Base-by-base conservation (phyloP, 1,140 invertebrate genomes). In the Ips typographus region DNA sequence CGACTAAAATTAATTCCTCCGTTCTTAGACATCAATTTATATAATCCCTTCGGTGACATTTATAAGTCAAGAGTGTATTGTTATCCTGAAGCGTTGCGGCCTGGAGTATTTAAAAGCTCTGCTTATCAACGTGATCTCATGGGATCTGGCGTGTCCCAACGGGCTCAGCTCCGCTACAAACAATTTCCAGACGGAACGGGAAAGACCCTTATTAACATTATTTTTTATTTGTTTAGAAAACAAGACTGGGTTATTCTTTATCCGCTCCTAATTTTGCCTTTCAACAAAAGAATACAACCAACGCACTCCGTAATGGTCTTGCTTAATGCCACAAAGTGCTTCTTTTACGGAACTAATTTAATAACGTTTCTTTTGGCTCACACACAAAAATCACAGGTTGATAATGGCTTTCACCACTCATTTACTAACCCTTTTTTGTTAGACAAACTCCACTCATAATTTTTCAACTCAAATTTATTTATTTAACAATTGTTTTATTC, bases 11-110 rank as follows among this genome's bases (percentile, higher is more conserved):
- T 78, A 78, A 78, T 78, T 77, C 76, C 76, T 74, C 73, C 72
- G 71, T 78, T 77, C 75, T 74, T 73, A 78, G 74, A 76, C 76
- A 77, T 76, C 76, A 78, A 78, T 78, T 78, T 74, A 75, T 76
- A 74, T 73, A 77, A 77, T 75, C 76, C 77, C 75, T 75, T 76
- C 71, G 72, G 75, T 77, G 77, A 77, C 77, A 76, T 78, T 78
- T 78, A 77, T 77, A 78, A 78, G 77, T 76, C 77, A 78, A 74
- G 68, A 75, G 75, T 78, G 76, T 78, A 78, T 78, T 78, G 77
- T 78, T 78, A 77, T 77, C 73, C 76, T 73, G 71, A 75, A 77
- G 72, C 75, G 73, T 70, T 73, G 72, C 22, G 76, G 72, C 68
- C 68, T 71, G 67, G 75, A 76, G 76, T 77, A 77, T 75, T 78